Base-by-base conservation (phyloP, 2,797 vertebrate genomes). In the Phylloscopus collybita region DNA sequence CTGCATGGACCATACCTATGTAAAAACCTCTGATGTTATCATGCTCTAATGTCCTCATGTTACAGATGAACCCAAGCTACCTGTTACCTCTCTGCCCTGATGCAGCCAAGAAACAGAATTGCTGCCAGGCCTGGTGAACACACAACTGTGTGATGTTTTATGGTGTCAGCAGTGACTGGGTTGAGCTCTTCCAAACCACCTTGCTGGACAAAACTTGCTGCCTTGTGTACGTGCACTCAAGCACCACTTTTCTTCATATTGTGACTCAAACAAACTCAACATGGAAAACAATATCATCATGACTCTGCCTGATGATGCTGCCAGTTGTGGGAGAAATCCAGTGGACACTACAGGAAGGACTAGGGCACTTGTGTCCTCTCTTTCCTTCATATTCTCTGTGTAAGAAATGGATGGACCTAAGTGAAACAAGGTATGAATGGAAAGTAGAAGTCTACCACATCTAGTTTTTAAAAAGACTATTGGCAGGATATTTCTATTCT, bases 201-300 rank as follows among this genome's bases (percentile, higher is more conserved):
- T 49, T 51, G n/a, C 2, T 8, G 30, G 66, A 73, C 65, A 71
- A 47, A 62, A 25, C 34, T 72, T 87, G 57, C 80, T 82, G 66
- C 62, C 45, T 88, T 8, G 7, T 6, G 1, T 9, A 18, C 4
- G 6, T 3, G 38, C 62, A 51, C 22, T 65, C 89, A 84, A 34
- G 5, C 30, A 70, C 57, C 27, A 25, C 64, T 85, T 40, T 36
- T 51, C 65, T 73, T 85, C 25, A 1, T 40, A 34, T 29, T 10
- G 5, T 36, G 16, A 21, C n/a, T 90, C 90, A 86, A 89, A 82
- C 81, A 95, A 92, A 94, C 78, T 92, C 73, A 56, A 29, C 75
- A 61, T 50, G 36, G 54, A 71, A 86, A 65, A 61, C 38, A 3
- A 15, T 38, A 53, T 57, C 6, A 61, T 75, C 51, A 76, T 78